Base-by-base conservation (phyloP, 2,797 vertebrate genomes). In the Crypturellus tataupa region DNA sequence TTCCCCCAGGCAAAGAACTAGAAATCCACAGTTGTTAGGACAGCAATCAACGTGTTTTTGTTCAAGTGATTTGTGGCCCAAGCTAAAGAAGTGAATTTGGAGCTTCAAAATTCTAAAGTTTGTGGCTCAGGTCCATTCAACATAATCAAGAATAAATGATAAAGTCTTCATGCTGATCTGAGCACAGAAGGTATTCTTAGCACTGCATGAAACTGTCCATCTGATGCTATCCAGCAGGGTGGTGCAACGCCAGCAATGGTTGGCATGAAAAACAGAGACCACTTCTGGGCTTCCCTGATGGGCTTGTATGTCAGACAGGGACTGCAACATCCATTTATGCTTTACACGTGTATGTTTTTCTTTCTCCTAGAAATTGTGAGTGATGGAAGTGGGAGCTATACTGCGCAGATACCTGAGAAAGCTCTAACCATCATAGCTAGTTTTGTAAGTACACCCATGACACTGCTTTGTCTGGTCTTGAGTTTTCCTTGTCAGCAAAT, bases 21-120 rank as follows among this genome's bases (percentile, higher is more conserved):
- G 90, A 89, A 96, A 95, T 71, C 33, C 40, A 62, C 46, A 55
- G 27, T 53, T 77, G 23, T 46, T 87, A 77, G 62, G 60, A 49
- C n/a, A 85, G 80, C 44, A 89, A 31, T 62, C 33, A 27, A 79
- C 85, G 25, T n/a, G 17, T 0, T 82, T 90, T 91, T 79, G 31
- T 72, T 88, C 49, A 86, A 80, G n/a, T 35, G 23, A 21, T 53
- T 29, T 24, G 37, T 53, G 37, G 17, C 27, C 8, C 37, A 75
- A 87, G 51, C 62, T 40, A 69, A 90, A 65, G 27, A 85, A 72
- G 6, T 65, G 7, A 72, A 79, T 91, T 55, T 89, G 49, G 29
- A 94, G 33, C 46, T 42, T 89, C 51, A 47, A 71, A 92, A 85
- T 72, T 27, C 53, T 59, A 13, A 86, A 17, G 14, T 82, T 70